phyloP scores from a whole-genome alignment of 2,888 invertebrate genomes.

The Rhingia campestris region DNA sequence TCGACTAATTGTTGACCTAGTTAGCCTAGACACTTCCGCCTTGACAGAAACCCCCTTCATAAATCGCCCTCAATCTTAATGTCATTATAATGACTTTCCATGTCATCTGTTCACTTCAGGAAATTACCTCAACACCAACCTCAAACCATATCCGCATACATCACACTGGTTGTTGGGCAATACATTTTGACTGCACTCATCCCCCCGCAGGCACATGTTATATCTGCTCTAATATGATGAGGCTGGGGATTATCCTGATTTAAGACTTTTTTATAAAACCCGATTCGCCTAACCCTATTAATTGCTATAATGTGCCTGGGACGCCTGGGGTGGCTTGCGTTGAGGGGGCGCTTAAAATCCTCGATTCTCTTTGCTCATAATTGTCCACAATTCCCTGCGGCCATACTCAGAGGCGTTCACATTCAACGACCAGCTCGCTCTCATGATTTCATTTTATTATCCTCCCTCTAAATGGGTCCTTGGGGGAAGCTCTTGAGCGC shows the following conservation, averaged over 20 bases:
- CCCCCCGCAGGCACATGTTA: background rate
- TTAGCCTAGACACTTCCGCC: no score
- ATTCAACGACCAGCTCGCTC: conserved; percentile 13
- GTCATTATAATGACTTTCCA: conserved; percentile 3
- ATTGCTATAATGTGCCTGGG: conserved; percentile 23
- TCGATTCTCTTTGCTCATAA: conserved; percentile 20
- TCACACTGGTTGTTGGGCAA: background rate
- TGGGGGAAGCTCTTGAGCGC: conserved; percentile 46
- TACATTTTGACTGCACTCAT: background rate
- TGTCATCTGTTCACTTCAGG: conserved; percentile 2
- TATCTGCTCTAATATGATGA: background rate
- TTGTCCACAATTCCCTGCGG: conserved; percentile 32
- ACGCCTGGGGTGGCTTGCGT: background rate
- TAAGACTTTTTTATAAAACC: conserved; percentile 14
- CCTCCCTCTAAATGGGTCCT: conserved; percentile 61
- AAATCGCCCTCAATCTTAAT: conserved; percentile 10
- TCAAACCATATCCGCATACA: background rate
- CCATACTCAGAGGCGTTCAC: conserved; percentile 13
- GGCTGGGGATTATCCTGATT: conserved; percentile 6
- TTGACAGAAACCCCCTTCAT: background rate
- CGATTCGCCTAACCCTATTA: conserved; percentile 23
- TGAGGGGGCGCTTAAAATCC: background rate
- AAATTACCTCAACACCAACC: background rate
- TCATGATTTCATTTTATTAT: conserved; percentile 61
- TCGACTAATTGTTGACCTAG: no score